Percentiles rank a stretch among this genome's conserved stretches.
These are phyloP conservation scores for Stenodema calcarata DNA, from an alignment of 2,888 invertebrate genomes.

Conservation along the genomic window DNA sequence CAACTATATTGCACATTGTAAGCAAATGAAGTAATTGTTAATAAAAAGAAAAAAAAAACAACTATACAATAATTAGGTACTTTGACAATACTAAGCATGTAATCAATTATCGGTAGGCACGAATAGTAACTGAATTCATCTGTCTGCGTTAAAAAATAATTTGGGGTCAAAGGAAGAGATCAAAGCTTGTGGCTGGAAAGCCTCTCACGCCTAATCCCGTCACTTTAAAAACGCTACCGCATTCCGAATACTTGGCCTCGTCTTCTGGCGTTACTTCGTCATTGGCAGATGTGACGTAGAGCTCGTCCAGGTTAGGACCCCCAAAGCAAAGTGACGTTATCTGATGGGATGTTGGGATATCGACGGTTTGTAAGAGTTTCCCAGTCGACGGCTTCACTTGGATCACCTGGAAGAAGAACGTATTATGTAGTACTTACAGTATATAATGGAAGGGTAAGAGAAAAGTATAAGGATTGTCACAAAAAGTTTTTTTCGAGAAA, in stretches of 20 bases:
- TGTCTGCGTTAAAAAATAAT: too few relatives aligned
- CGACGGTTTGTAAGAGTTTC: conserved; percentile 67
- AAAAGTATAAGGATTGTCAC: too few relatives aligned
- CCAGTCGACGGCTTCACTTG: conserved; percentile 67
- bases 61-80: too few relatives aligned
- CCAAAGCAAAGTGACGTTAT: conserved; percentile 69
- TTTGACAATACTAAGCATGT: too few relatives aligned
- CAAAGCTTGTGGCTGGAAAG: conserved; percentile 45
- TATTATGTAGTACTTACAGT: too few relatives aligned
- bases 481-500: too few relatives aligned
- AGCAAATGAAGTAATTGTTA: too few relatives aligned
- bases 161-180: background rate
- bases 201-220: conserved; percentile 46
- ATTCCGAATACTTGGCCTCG: conserved; percentile 13
- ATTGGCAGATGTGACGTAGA: conserved; percentile 72
- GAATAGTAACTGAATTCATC: too few relatives aligned
- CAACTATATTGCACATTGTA: too few relatives aligned
- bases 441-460: too few relatives aligned
- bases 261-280: background rate
- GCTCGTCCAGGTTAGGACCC: conserved; percentile 69
- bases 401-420: conserved; percentile 60
- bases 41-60: too few relatives aligned
- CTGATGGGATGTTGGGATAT: conserved; percentile 69
- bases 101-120: too few relatives aligned
- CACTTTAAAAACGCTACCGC: conserved; percentile 42